Base-by-base conservation (phyloP, 1,140 invertebrate species). In the Pinna nobilis region DNA sequence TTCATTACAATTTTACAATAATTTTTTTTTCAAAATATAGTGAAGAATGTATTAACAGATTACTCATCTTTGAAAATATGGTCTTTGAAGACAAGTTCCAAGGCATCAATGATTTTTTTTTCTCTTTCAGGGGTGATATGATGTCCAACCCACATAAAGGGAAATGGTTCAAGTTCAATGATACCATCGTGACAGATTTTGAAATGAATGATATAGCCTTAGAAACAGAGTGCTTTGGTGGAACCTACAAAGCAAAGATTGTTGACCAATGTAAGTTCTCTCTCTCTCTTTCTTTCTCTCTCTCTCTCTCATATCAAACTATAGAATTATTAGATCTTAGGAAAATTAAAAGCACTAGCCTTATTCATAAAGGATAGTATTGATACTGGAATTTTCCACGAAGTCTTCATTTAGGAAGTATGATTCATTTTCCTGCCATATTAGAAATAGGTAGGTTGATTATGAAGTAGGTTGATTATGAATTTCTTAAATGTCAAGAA, bases 161-260 rank as follows among this genome's bases (percentile, higher is more conserved):
- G 28, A 87, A 88, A 70, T 89, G 88, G 88, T 88, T 85, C 70
- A 88, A 88, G 66, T 89, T 89, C 63, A 89, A 89, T 68, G 88
- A 89, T 73, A 89, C 87, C 0, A 71, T 83, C 13, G 87, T 89
- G 20, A 86, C 88, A 61, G 86, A 88, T 74, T 84, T 88, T 80
- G 82, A 87, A 30, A 85, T 89, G 88, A 91, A 82, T 60, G 90
- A 91, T 60, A 63, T 74, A 7, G 84, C 85, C 5, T 68, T 89
- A 35, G 87, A 87, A 63, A 82, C 87, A 23, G 88, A 89, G 57
- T 89, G 88, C 78, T 89, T 89, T 83, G 88, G 88, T 53, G 88
- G 88, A 60, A 90, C 85, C 23, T 92, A 91, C 76, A 91, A 90
- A 77, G 90, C 90, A 30, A 91, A 91, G 78, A 87, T 88, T 50